A percentile compares a stretch with the other conserved stretches of the same genome.
Conservation (phyloP, 2,888 invertebrate species). For the Archips crataeganus region DNA sequence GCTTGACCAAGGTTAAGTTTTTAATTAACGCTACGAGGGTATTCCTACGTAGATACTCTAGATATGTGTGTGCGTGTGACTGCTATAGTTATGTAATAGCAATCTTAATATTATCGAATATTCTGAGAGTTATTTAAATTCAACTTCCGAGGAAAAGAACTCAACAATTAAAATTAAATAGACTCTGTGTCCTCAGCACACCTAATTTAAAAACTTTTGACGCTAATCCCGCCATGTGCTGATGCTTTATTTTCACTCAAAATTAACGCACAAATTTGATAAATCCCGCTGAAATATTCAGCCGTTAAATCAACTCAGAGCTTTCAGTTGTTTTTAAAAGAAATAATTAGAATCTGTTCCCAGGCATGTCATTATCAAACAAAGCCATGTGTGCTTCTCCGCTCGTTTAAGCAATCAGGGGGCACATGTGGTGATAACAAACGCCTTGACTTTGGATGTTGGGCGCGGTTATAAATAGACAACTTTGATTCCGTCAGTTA, state of each 20-base stretch:
- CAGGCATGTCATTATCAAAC: conserved; percentile 54
- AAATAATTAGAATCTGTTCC: conserved; percentile 56
- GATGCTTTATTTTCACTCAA: no score
- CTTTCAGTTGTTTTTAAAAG: conserved; percentile 38
- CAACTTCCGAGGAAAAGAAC: no score
- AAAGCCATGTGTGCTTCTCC: conserved; percentile 55
- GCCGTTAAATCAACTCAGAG: background rate
- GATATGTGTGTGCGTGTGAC: background rate
- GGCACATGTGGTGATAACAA: conserved; percentile 47
- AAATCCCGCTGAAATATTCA: background rate
- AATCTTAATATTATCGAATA: no score
- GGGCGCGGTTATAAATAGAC: conserved; percentile 23
- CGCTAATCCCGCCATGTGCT: no score
- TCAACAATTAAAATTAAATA: no score
- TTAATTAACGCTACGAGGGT: conserved; percentile 37
- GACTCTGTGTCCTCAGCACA: no score
- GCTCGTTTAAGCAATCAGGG: conserved; percentile 50
- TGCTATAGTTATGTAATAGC: no score
- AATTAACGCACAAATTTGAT: no score
- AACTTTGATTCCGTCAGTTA: background rate
- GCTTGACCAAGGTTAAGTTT: conserved; percentile 38
- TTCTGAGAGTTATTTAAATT: no score
- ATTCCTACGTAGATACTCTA: background rate
- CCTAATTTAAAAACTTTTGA: no score
- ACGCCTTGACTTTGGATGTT: conserved; percentile 34